These are phyloP conservation scores for Acanthosepion lycidas DNA, from an alignment of 2,888 invertebrate genomes.

Conservation along the genomic window DNA sequence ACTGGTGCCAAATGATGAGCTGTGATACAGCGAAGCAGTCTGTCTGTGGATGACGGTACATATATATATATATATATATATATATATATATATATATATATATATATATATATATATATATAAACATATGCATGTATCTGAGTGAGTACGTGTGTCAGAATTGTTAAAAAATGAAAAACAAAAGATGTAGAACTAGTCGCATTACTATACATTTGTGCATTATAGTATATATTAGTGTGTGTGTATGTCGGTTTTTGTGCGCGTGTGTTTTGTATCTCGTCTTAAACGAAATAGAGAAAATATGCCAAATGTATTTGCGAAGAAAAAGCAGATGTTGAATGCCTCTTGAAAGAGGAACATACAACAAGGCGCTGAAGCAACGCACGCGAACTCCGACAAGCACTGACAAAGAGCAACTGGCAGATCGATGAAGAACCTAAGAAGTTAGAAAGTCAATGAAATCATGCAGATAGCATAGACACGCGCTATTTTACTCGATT, in stretches of 20 bases:
- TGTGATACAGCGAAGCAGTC: no score
- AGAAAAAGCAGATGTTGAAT: neutral
- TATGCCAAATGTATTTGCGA: neutral
- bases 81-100: neutral
- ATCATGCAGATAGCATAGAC: neutral
- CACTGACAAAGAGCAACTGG: neutral
- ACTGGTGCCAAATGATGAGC: no score
- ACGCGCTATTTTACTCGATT: neutral
- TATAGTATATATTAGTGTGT: neutral
- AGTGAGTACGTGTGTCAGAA: no score
- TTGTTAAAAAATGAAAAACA: no score
- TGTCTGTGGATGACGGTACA: no score
- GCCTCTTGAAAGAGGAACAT: neutral
- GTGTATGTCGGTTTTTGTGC: neutral
- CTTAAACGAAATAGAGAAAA: neutral
- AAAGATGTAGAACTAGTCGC: no score
- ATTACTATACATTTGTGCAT: no score
- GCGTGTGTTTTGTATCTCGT: neutral
- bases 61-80: neutral
- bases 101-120: neutral
- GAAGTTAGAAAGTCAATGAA: neutral
- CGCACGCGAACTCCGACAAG: slow-evolving; percentile 1
- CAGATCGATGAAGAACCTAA: slow-evolving; percentile 33
- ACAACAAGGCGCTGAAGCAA: neutral
- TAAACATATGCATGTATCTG: neutral